phyloP scores from a whole-genome alignment of 2,888 invertebrate genomes.

The Drosophila borealis region DNA sequence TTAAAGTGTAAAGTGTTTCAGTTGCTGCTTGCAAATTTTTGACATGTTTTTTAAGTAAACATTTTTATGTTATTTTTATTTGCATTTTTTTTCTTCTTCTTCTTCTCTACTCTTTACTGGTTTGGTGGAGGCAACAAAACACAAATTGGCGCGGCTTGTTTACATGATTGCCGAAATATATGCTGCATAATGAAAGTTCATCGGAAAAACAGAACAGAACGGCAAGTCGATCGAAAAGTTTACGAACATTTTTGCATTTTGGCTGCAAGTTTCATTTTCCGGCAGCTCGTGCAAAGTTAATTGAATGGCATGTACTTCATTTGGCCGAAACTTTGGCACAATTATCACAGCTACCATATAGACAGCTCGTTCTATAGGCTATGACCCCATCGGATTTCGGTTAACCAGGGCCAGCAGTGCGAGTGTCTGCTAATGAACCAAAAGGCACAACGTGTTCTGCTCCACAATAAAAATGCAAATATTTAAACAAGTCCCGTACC shows the following conservation, averaged over 20 bases:
- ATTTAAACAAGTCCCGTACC: slow-evolving; percentile 64
- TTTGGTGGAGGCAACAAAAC: slow-evolving; percentile 18
- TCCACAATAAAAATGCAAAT: slow-evolving; percentile 74
- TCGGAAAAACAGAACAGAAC: slow-evolving; percentile 41
- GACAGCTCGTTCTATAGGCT: slow-evolving; percentile 8
- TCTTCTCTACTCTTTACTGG: neutral
- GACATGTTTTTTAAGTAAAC: slow-evolving; percentile 58
- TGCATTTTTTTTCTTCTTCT: neutral
- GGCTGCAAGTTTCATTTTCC: slow-evolving; percentile 45
- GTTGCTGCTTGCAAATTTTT: slow-evolving; percentile 49
- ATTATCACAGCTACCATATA: slow-evolving; percentile 43
- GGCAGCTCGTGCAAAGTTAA: slow-evolving; percentile 59
- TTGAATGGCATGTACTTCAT: slow-evolving; percentile 75
- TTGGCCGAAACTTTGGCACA: slow-evolving; percentile 60
- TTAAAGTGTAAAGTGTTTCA: slow-evolving; percentile 72
- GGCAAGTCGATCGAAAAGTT: slow-evolving; percentile 48
- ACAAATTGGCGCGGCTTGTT: slow-evolving; percentile 72
- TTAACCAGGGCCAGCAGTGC: slow-evolving; percentile 44
- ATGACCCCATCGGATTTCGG: slow-evolving; percentile 40
- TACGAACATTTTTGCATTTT: slow-evolving; percentile 57
- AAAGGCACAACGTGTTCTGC: slow-evolving; percentile 46
- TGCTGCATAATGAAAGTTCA: slow-evolving; percentile 77
- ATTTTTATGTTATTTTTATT: slow-evolving; percentile 20
- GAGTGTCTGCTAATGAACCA: slow-evolving; percentile 65
- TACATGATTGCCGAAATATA: slow-evolving; percentile 70